Evolutionary conservation across 2,888 invertebrate genomes (phyloP), one percentile per base, ranked within the genome.

Genomic region (Camponotus fellah): DNA sequence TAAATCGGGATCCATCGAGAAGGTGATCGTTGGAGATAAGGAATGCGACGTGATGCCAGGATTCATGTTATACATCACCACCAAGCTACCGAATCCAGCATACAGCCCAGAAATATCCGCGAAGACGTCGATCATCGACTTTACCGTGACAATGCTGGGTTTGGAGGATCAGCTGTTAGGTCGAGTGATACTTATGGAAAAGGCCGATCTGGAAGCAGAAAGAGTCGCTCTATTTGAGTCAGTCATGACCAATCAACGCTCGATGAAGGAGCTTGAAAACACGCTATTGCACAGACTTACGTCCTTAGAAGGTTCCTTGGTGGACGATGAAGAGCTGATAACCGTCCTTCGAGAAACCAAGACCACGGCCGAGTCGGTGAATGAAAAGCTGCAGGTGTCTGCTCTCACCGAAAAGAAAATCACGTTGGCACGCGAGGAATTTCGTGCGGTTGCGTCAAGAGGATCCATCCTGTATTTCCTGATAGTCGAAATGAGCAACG

Each of bases 101-200:
- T 99, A 99, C 95, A 99, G 99, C 17, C 99, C 99, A 0, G 99
- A 99, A 95, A 97, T 99, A 88, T 98, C 98, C 92, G 99, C 99
- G 0, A 99, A 99, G 94, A 99, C 99, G 0, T 98, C 99, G 0
- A 99, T 99, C 80, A 99, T 99, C 91, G 99, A 99, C 94, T 99
- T 99, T 93, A 99, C 99, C 0, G 99, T 99, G 0, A 99, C 99
- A 3, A 99, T 99, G 97, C 97, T 98, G 93, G 99, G 99, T 12
- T 95, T 99, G 43, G 99, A 99, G 95, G 99, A 99, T 95, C 99
- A 99, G 94, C 95, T 99, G 6, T 95, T 99, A 40, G 99, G 98
- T 3, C 96, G 99, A 86, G 99, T 99, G 0, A 99, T 99, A 93
- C 95, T 99, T 26, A 99, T 99, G 97, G 99, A 99, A 94, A 99